Evolutionary conservation across 2,797 vertebrate genomes (phyloP), one percentile per base, ranked within the genome.

Genomic region (Sebastes hubbsi): DNA sequence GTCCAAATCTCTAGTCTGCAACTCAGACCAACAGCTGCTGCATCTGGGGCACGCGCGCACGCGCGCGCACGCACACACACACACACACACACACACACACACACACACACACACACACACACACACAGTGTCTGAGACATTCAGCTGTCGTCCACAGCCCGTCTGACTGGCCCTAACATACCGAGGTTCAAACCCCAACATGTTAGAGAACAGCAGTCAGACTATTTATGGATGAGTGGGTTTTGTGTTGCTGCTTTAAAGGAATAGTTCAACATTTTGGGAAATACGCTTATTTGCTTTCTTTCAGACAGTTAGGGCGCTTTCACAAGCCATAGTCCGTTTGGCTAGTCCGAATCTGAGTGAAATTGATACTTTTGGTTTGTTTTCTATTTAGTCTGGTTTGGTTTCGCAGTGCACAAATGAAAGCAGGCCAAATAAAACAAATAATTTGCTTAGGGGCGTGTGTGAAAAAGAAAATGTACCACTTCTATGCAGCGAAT

Each of bases 71-170:
- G 25, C 25, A 75, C 68, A 42, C 55, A 73, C 67, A 55, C 24
- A 24, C 24, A 24, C 24, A 24, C 68, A 42, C 55, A 73, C 54
- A 71, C 52, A 75, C 65, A 68, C 55, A 77, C 56, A 49, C 60
- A 56, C 25, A 49, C 55, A 67, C 30, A 29, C 68, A 62, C 52
- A 59, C 56, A 63, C 8, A 76, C 56, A 64, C 30, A 64, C 59
- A 71, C 36, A 71, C 29, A 62, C 22, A 66, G 32, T 56, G 4
- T 3, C 66, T 62, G 72, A 63, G 11, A 83, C 32, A 13, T 80
- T 91, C 94, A 94, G 93, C 94, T 94, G 92, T 85, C 83, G 84
- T 82, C 80, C 65, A 73, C 68, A 74, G 77, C 36, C 61, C 14
- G 54, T 4, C 83, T 82, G 77, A 84, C 77, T 38, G 65, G 59